These are phyloP conservation scores for Sphecodes monilicornis DNA, from an alignment of 2,888 invertebrate genomes.

Conservation along the genomic window DNA sequence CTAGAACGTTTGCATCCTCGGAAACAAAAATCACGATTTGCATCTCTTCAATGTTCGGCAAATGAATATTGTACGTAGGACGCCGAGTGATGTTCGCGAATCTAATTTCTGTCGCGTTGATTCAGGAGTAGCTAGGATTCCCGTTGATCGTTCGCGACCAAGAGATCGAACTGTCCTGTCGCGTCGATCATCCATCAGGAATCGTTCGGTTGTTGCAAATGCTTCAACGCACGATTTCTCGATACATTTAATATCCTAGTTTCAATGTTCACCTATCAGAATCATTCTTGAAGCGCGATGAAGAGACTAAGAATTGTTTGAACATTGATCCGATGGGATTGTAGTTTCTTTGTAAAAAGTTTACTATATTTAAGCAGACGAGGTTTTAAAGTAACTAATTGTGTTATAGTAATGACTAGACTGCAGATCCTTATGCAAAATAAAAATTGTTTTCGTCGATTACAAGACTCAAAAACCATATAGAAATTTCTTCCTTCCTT, in stretches of 20 bases:
- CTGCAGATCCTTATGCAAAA: background rate
- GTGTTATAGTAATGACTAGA: background rate
- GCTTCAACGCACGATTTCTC: constrained; percentile 48
- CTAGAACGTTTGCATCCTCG: constrained; percentile 24
- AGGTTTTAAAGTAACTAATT: background rate
- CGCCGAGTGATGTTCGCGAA: background rate
- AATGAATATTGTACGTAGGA: constrained; percentile 36
- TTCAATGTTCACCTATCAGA: constrained; percentile 35
- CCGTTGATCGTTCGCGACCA: constrained; percentile 43
- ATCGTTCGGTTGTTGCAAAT: constrained; percentile 40
- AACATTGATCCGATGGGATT: background rate
- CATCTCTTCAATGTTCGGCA: constrained; percentile 48
- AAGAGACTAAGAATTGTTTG: background rate
- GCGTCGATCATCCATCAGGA: constrained; percentile 47
- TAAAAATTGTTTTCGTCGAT: too few relatives aligned
- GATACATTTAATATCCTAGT: constrained; percentile 44
- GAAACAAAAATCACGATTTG: constrained; percentile 53
- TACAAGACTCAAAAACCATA: too few relatives aligned
- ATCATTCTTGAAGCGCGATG: constrained; percentile 18
- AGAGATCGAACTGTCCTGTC: background rate
- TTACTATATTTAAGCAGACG: background rate
- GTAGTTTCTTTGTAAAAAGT: background rate
- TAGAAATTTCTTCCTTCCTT: too few relatives aligned
- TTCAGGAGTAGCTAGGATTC: constrained; percentile 38
- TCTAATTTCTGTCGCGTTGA: constrained; percentile 33